phyloP scores from a whole-genome alignment of 2,797 vertebrate genomes.

The Cyclura pinguis region DNA sequence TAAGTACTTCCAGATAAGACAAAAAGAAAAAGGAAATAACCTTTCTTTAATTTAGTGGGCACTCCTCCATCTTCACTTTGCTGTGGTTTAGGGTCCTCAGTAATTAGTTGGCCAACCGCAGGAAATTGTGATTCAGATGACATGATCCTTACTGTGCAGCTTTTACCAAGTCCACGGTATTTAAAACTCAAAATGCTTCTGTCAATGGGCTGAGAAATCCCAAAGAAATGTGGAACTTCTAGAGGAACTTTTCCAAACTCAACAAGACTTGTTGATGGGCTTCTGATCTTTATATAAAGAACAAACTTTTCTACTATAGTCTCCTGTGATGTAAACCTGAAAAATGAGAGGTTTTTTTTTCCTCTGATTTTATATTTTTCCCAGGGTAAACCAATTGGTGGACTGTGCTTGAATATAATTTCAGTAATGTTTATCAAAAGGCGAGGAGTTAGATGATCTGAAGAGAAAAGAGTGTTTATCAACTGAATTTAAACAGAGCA shows the following conservation, averaged over 20 bases:
- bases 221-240: constrained; percentile 80
- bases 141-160: constrained; percentile 75
- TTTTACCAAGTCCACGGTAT: constrained; percentile 25
- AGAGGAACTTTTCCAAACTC: constrained; percentile 75
- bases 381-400: not conserved
- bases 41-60: constrained; percentile 69
- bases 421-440: not conserved
- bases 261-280: constrained; percentile 65
- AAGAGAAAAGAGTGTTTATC: too few species aligned
- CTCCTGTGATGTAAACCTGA: constrained; percentile 83
- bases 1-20: not conserved
- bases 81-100: constrained; percentile 63
- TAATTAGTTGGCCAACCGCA: constrained; percentile 76
- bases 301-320: constrained; percentile 78
- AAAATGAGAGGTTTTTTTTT: constrained; percentile 54
- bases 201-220: constrained; percentile 78
- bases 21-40: constrained; percentile 50
- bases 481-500: not conserved
- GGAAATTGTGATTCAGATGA: constrained; percentile 72
- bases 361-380: not conserved
- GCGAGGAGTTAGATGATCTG: too few species aligned
- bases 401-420: not conserved
- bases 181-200: constrained; percentile 75
- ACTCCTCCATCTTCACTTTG: constrained; percentile 2
- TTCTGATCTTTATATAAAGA: constrained; percentile 74